Evolutionary conservation across 2,888 invertebrate species (phyloP).

Genomic region (Sylvicola fuscatus): DNA sequence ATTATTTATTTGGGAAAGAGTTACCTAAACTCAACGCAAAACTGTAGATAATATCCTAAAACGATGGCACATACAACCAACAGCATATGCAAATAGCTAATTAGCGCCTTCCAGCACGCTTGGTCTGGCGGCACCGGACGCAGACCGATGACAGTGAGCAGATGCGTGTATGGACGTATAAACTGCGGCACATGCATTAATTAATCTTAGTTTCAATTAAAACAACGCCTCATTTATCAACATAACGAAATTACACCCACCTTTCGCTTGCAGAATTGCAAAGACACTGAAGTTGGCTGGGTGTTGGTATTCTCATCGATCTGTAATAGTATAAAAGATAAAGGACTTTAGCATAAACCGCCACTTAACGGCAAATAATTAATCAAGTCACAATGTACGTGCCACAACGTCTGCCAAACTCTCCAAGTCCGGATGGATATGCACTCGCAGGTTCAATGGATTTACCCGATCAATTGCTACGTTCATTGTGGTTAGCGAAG

Average conservation of each 20-base stretch:
- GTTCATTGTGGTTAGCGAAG: too few relatives aligned
- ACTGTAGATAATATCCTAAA: constrained; percentile 54
- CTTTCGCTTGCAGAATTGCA: constrained; percentile 64
- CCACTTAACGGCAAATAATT: too few relatives aligned
- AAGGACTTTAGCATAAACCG: too few relatives aligned
- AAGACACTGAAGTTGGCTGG: constrained; percentile 55
- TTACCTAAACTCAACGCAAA: constrained; percentile 58
- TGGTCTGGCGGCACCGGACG: constrained; percentile 45
- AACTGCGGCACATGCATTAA: constrained; percentile 28
- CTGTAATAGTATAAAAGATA: constrained; percentile 19
- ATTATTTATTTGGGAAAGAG: constrained; percentile 7
- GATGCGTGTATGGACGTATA: constrained; percentile 50
- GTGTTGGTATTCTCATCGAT: constrained; percentile 49
- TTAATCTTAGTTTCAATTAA: background rate
- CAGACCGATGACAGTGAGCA: constrained; percentile 54
- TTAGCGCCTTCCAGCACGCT: constrained; percentile 33
- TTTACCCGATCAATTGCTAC: too few relatives aligned
- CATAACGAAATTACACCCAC: constrained; percentile 16
- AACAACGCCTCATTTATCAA: background rate
- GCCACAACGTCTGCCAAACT: too few relatives aligned
- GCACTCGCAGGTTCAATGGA: too few relatives aligned
- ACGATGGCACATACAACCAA: constrained; percentile 40
- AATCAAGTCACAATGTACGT: too few relatives aligned
- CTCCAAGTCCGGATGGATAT: too few relatives aligned
- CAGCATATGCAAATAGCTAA: constrained; percentile 43